Evolutionary conservation across 2,113 vertebrate species (phyloP).

Genomic region (Peromyscus leucopus): DNA sequence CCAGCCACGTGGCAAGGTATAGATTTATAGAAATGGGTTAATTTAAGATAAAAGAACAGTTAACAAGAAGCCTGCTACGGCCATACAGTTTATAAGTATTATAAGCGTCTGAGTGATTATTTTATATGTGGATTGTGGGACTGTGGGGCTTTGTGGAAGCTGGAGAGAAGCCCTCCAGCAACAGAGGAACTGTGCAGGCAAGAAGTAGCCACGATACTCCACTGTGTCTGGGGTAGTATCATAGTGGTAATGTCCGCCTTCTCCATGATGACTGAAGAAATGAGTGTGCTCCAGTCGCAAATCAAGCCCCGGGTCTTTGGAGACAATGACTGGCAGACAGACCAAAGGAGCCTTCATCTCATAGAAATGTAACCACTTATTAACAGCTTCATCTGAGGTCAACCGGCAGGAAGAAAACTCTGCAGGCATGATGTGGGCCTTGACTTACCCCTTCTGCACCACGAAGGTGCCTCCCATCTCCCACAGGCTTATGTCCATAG

Average conservation of each 20-base stretch:
- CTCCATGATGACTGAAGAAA: slow-evolving; percentile 95
- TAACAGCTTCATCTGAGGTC: slow-evolving; percentile 92
- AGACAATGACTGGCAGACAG: slow-evolving; percentile 96
- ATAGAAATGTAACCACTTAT: slow-evolving; percentile 95
- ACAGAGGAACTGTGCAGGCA: slow-evolving; percentile 94
- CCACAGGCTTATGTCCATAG: slow-evolving; percentile 94
- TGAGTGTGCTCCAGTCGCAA: slow-evolving; percentile 97
- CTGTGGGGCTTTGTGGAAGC: too few species aligned
- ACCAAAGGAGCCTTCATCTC: slow-evolving; percentile 95
- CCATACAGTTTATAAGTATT: too few species aligned
- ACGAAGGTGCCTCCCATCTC: slow-evolving; percentile 96
- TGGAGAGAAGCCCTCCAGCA: too few species aligned
- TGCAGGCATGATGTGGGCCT: slow-evolving; percentile 96
- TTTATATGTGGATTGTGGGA: too few species aligned
- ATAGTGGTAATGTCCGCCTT: slow-evolving; percentile 97
- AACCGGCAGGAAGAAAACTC: slow-evolving; percentile 95
- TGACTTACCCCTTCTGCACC: slow-evolving; percentile 96
- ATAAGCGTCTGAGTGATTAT: too few species aligned
- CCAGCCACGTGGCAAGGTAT: too few species aligned
- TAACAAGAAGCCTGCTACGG: too few species aligned
- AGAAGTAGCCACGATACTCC: slow-evolving; percentile 94
- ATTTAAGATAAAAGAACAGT: too few species aligned
- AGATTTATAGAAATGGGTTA: too few species aligned
- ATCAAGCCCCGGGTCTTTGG: slow-evolving; percentile 97
- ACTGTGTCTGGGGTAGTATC: slow-evolving; percentile 95